These are phyloP conservation scores for Leptinotarsa juncta DNA, from an alignment of 2,888 invertebrate species.

Conservation along the genomic window DNA sequence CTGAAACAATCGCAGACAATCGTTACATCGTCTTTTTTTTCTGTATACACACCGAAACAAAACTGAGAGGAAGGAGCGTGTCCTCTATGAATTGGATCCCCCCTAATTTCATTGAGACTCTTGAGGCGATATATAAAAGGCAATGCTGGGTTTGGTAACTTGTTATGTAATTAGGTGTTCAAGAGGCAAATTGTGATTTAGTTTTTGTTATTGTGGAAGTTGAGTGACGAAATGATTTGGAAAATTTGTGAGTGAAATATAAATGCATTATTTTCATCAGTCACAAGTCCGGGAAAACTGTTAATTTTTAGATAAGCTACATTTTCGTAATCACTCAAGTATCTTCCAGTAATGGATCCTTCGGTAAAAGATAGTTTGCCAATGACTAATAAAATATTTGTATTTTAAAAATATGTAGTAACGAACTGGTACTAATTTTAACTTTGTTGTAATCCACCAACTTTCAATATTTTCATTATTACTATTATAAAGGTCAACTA, in stretches of 20 bases:
- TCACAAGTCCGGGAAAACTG: neutral
- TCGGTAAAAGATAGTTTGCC: no score
- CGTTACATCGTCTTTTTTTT: slow-evolving; percentile 12
- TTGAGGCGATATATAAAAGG: slow-evolving; percentile 36
- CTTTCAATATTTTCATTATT: no score
- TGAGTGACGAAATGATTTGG: slow-evolving; percentile 12
- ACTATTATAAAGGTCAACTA: no score
- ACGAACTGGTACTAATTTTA: no score
- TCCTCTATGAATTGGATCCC: slow-evolving; percentile 35
- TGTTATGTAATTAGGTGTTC: slow-evolving; percentile 23
- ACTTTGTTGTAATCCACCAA: no score
- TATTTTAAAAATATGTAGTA: no score
- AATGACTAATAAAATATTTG: no score
- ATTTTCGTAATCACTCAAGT: no score
- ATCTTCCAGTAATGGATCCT: no score
- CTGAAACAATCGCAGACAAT: slow-evolving; percentile 27
- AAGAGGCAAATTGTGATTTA: slow-evolving; percentile 25
- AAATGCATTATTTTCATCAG: neutral
- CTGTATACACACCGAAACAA: no score
- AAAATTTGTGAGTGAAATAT: slow-evolving; percentile 13
- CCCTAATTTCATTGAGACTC: slow-evolving; percentile 30
- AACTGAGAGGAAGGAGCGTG: neutral
- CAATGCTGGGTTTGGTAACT: slow-evolving; percentile 23
- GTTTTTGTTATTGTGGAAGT: slow-evolving; percentile 14
- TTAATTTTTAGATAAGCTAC: no score